Conservation (phyloP, 2,888 invertebrate species). For the Spodoptera picta region DNA sequence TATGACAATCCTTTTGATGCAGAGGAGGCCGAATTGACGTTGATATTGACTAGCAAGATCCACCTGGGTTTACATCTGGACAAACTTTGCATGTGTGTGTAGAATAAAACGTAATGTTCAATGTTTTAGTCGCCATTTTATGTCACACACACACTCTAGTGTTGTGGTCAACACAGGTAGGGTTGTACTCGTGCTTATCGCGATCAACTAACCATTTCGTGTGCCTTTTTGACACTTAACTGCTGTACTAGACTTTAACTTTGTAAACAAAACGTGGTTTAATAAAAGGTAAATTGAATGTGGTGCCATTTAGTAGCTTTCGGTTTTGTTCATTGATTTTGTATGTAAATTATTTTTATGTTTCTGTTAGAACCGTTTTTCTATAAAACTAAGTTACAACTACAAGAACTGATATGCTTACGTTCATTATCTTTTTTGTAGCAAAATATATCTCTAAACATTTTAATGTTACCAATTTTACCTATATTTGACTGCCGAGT, state of each 20-base stretch:
- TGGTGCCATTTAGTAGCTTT: slow-evolving; percentile 9
- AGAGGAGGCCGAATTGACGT: neutral
- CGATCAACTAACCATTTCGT: slow-evolving; percentile 81
- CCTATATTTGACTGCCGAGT: no score
- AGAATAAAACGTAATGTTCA: slow-evolving; percentile 1
- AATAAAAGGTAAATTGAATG: slow-evolving; percentile 38
- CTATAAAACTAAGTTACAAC: no score
- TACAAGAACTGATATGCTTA: no score
- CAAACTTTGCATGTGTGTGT: slow-evolving; percentile 3
- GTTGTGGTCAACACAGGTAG: slow-evolving; percentile 69
- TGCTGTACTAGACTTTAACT: slow-evolving; percentile 57
- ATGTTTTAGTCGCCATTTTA: neutral
- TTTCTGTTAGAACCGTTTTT: no score
- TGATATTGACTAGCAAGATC: slow-evolving; percentile 1
- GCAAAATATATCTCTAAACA: no score
- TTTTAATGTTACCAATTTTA: no score
- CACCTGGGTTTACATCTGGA: neutral
- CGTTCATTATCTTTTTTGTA: no score
- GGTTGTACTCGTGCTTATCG: slow-evolving; percentile 69
- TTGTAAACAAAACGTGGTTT: slow-evolving; percentile 47
- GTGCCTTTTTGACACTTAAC: slow-evolving; percentile 82
- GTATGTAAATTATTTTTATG: neutral
- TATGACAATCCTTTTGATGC: no score
- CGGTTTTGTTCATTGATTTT: neutral
- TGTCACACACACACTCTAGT: slow-evolving; percentile 45